Conservation (phyloP, 2,113 vertebrate species). For the Elephantulus edwardii region DNA sequence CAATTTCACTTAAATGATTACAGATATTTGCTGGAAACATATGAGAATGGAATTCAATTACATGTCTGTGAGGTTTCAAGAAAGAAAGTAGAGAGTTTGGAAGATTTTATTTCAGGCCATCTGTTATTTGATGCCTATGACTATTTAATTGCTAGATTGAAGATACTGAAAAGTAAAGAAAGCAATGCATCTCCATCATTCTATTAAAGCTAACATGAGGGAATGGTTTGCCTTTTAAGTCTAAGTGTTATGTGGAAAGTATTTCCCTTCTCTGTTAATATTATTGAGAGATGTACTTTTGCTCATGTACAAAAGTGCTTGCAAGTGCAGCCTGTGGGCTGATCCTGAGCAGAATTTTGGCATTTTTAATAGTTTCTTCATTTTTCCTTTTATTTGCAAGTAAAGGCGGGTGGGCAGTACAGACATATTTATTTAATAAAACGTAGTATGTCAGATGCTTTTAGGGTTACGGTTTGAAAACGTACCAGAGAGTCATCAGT, state of each 20-base stretch:
- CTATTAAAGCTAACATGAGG: slow-evolving; percentile 52
- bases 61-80: background rate
- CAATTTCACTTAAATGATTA: slow-evolving; percentile 50
- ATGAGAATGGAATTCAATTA: slow-evolving; percentile 7
- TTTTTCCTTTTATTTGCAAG: slow-evolving; percentile 68
- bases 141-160: slow-evolving; percentile 47
- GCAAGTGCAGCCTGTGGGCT: slow-evolving; percentile 64
- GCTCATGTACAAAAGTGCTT: slow-evolving; percentile 73
- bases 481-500: slow-evolving; percentile 79
- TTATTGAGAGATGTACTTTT: slow-evolving; percentile 69
- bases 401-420: slow-evolving; percentile 48
- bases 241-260: slow-evolving; percentile 50
- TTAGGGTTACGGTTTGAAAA: slow-evolving; percentile 77
- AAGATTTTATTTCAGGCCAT: slow-evolving; percentile 50
- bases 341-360: slow-evolving; percentile 77
- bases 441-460: slow-evolving; percentile 79
- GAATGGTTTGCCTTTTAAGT: slow-evolving; percentile 65
- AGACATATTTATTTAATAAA: slow-evolving; percentile 77
- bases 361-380: slow-evolving; percentile 62
- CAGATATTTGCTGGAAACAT: slow-evolving; percentile 59
- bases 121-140: slow-evolving; percentile 33
- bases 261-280: slow-evolving; percentile 61
- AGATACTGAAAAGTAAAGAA: slow-evolving; percentile 19
- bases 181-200: slow-evolving; percentile 41
- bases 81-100: slow-evolving; percentile 16